Evolutionary conservation across 2,797 vertebrate genomes (phyloP).

Genomic region (Siniperca undulata): DNA sequence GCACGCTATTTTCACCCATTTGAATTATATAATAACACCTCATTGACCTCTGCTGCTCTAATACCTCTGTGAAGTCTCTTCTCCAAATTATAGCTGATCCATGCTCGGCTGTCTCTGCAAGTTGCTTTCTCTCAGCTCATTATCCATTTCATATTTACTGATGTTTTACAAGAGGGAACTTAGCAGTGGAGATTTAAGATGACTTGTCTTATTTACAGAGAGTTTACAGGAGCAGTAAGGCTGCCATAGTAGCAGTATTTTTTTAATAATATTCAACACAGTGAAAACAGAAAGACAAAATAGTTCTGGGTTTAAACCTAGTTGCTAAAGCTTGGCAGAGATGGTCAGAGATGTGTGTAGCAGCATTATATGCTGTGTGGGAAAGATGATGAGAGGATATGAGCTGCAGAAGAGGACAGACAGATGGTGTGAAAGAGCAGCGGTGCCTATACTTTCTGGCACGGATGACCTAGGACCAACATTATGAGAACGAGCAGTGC

Average conservation of each 20-base stretch:
- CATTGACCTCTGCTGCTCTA: slow-evolving; percentile 64
- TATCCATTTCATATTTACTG: slow-evolving; percentile 57
- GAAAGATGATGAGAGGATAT: slow-evolving; percentile 45
- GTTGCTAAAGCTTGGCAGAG: slow-evolving; percentile 29
- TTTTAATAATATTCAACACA: slow-evolving; percentile 1
- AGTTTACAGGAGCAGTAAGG: slow-evolving; percentile 27
- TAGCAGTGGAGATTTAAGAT: slow-evolving; percentile 43
- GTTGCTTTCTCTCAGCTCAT: slow-evolving; percentile 58
- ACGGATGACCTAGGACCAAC: slow-evolving; percentile 58
- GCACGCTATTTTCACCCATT: slow-evolving; percentile 29
- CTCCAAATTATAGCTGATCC: slow-evolving; percentile 56
- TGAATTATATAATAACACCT: slow-evolving; percentile 55
- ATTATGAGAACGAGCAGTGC: slow-evolving; percentile 35
- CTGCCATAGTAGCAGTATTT: slow-evolving; percentile 6
- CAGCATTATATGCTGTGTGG: slow-evolving; percentile 11
- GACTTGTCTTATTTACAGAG: slow-evolving; percentile 59
- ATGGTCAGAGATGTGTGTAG: slow-evolving; percentile 20
- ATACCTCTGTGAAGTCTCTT: slow-evolving; percentile 50
- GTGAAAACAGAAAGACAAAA: slow-evolving; percentile 3
- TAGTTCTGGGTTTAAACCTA: slow-evolving; percentile 16
- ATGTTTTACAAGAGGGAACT: slow-evolving; percentile 43
- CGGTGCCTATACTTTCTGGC: slow-evolving; percentile 35
- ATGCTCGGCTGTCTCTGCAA: slow-evolving; percentile 28
- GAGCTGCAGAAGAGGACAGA: slow-evolving; percentile 43
- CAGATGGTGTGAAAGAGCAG: slow-evolving; percentile 66